Evolutionary conservation across 2,113 vertebrate genomes (phyloP).

Genomic region (Microtus oregoni): DNA sequence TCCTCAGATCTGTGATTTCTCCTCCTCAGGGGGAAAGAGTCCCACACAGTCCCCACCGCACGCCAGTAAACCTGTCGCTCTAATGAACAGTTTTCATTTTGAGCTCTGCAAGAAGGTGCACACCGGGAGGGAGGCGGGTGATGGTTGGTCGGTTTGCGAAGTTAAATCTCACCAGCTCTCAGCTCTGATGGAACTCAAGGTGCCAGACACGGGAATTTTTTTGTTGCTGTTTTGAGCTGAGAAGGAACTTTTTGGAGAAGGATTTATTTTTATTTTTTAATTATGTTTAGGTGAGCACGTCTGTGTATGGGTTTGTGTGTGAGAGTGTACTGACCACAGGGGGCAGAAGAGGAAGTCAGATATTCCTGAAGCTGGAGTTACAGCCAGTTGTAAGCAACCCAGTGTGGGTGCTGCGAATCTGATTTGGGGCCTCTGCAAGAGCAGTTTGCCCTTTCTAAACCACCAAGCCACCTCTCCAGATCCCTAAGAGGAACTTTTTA

Average conservation of each 20-base stretch:
- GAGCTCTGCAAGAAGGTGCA: neutral
- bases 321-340: neutral
- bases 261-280: neutral
- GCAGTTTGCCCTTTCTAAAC: neutral
- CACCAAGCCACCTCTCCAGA: neutral
- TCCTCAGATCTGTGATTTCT: neutral
- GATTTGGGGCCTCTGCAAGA: neutral
- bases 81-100: slow-evolving; percentile 51
- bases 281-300: neutral
- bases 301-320: neutral
- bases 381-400: neutral
- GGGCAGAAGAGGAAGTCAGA: neutral
- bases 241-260: neutral
- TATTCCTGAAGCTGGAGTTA: neutral
- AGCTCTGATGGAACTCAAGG: fast-evolving
- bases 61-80: neutral
- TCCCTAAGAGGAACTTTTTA: neutral
- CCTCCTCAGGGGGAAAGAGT: neutral
- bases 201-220: neutral
- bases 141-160: neutral
- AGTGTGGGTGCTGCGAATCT: neutral
- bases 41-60: fast-evolving
- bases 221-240: neutral
- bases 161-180: fast-evolving
- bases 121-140: fast-evolving